Percentiles rank a stretch among this genome's conserved stretches.
Conservation (phyloP, 2,888 invertebrate species). For the Zelleria hepariella region DNA sequence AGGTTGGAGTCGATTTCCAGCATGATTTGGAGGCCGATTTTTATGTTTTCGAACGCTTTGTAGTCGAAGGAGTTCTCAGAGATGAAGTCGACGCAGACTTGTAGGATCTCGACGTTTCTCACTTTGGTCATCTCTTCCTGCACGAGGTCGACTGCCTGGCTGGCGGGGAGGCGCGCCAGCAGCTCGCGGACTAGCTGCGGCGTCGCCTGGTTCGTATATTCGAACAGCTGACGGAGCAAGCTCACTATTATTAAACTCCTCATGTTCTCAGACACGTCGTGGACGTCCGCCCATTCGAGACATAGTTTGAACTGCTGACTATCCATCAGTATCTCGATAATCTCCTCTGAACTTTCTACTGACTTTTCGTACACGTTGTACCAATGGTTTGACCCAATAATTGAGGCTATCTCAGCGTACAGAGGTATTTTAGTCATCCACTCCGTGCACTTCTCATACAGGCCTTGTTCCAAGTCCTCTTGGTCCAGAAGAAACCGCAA, state of each 20-base stretch:
- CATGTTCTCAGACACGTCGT: slow-evolving; percentile 70
- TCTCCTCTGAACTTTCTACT: slow-evolving; percentile 61
- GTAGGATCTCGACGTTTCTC: slow-evolving; percentile 73
- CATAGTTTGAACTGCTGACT: slow-evolving; percentile 76
- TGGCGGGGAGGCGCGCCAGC: slow-evolving; percentile 70
- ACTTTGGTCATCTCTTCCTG: slow-evolving; percentile 75
- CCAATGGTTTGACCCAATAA: slow-evolving; percentile 73
- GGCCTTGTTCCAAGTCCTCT: slow-evolving; percentile 51
- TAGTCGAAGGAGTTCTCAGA: slow-evolving; percentile 62
- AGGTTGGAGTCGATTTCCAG: slow-evolving; percentile 71
- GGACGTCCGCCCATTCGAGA: slow-evolving; percentile 78
- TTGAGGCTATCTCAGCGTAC: slow-evolving; percentile 72
- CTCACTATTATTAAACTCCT: slow-evolving; percentile 67
- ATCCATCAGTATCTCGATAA: slow-evolving; percentile 69
- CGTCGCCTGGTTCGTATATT: slow-evolving; percentile 59
- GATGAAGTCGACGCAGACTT: slow-evolving; percentile 76
- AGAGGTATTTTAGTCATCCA: slow-evolving; percentile 75
- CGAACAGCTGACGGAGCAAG: slow-evolving; percentile 70
- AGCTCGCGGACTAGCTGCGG: slow-evolving; percentile 63
- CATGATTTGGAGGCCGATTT: slow-evolving; percentile 79
- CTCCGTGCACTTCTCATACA: slow-evolving; percentile 58
- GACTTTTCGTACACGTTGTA: slow-evolving; percentile 71
- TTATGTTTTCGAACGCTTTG: slow-evolving; percentile 72
- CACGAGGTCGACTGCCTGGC: slow-evolving; percentile 74
- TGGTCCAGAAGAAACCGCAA: slow-evolving; percentile 54